Evolutionary conservation across 2,797 vertebrate species (phyloP).

Genomic region (Schizopygopsis malacanthus): DNA sequence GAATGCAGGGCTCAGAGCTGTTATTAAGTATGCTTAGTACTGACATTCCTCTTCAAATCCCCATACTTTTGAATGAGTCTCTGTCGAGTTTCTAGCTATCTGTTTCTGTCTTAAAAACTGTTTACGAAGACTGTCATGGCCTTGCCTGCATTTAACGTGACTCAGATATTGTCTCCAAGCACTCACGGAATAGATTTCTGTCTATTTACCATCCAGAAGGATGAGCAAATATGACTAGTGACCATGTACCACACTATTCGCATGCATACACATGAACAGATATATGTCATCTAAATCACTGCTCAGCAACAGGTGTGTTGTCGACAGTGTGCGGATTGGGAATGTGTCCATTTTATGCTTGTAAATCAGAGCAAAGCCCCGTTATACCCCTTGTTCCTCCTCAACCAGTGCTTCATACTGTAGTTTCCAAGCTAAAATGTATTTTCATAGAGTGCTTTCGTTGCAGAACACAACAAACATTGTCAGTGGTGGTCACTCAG

Average conservation of each 20-base stretch:
- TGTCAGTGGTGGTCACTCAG: background rate
- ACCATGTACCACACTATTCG: background rate
- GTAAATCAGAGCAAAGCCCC: constrained; percentile 16
- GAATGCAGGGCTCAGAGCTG: constrained; percentile 37
- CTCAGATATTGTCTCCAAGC: background rate
- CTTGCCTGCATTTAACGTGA: background rate
- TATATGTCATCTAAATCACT: constrained; percentile 36
- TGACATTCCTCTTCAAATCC: constrained; percentile 46
- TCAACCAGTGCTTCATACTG: background rate
- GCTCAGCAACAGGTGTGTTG: constrained; percentile 36
- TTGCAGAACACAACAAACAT: constrained; percentile 1
- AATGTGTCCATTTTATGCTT: constrained; percentile 34
- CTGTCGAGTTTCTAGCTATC: constrained; percentile 5
- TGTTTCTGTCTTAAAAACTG: constrained; percentile 7
- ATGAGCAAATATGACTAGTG: constrained; percentile 9
- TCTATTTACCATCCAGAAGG: background rate
- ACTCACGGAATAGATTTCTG: background rate
- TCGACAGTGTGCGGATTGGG: background rate
- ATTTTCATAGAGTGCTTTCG: background rate
- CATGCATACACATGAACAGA: background rate
- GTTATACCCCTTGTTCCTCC: background rate
- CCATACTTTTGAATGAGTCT: constrained; percentile 18
- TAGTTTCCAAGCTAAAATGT: background rate
- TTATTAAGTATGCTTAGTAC: constrained; percentile 49
- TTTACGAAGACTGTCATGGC: background rate